Conservation (phyloP, 2,113 vertebrate genomes). For the Baryphthengus martii region DNA sequence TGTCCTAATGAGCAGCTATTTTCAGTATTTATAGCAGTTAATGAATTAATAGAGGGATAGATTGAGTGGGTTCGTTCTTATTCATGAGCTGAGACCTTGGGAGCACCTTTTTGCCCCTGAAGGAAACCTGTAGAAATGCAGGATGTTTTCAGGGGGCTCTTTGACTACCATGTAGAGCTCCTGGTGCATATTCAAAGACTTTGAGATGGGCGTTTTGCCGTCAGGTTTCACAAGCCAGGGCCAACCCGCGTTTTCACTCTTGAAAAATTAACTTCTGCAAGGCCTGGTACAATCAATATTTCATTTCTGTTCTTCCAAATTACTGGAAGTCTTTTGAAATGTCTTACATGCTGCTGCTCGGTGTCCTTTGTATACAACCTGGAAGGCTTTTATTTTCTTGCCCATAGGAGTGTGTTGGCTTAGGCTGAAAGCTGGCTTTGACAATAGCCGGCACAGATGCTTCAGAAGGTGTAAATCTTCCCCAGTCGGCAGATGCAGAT, state of each 20-base stretch:
- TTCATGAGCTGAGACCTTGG: accelerated
- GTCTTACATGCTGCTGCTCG: accelerated
- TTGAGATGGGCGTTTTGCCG: neutral
- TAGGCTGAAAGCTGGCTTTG: neutral
- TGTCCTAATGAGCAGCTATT: neutral
- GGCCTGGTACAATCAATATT: neutral
- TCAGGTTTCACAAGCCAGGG: neutral
- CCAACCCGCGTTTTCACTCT: neutral
- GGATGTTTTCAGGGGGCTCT: neutral
- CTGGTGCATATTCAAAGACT: neutral
- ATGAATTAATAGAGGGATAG: neutral
- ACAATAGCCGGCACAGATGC: constrained; percentile 37
- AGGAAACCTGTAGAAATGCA: neutral
- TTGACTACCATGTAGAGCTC: neutral
- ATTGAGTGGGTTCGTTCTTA: neutral
- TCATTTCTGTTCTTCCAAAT: neutral
- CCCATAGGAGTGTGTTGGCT: neutral
- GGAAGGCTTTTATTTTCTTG: neutral
- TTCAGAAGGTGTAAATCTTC: constrained; percentile 54
- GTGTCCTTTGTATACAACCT: neutral
- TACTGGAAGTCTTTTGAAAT: neutral
- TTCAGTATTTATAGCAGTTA: neutral
- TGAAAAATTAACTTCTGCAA: neutral
- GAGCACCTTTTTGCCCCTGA: neutral
- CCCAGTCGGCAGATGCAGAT: constrained; percentile 3